Percentiles rank a stretch among this genome's conserved stretches.
Conservation (phyloP, 2,888 invertebrate species). For the Parnassius mnemosyne region DNA sequence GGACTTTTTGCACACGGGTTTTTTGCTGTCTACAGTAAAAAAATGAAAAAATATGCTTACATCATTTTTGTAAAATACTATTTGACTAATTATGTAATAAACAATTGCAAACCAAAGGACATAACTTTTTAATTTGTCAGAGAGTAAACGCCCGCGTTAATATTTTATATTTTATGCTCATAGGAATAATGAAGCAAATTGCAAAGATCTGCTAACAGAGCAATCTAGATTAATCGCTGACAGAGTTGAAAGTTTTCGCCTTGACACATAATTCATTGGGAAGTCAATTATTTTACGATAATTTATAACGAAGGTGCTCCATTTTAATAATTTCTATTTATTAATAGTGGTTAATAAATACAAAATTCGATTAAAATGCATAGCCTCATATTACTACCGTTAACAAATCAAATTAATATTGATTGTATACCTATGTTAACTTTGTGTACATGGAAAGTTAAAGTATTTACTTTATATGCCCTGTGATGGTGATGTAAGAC, state of each 20-base stretch:
- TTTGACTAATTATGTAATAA: not conserved
- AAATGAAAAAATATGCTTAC: too few species aligned
- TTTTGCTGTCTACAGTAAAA: too few species aligned
- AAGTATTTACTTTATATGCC: too few species aligned
- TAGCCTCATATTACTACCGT: too few species aligned
- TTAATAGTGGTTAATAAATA: too few species aligned
- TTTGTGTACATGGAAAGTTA: too few species aligned
- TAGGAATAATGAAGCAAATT: slow-evolving; percentile 1
- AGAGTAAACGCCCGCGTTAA: not conserved
- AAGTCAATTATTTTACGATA: slow-evolving; percentile 13
- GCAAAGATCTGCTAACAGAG: not conserved
- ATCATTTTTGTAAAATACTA: too few species aligned
- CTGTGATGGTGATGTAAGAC: too few species aligned
- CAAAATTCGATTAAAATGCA: too few species aligned
- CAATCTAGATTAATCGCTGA: slow-evolving; percentile 7
- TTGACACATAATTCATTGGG: slow-evolving; percentile 23
- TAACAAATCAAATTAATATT: too few species aligned
- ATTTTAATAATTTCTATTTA: not conserved
- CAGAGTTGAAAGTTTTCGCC: slow-evolving; percentile 24
- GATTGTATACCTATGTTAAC: too few species aligned
- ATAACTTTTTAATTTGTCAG: slow-evolving; percentile 1
- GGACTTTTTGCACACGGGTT: too few species aligned
- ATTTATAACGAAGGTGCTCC: not conserved
- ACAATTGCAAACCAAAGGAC: slow-evolving; percentile 5
- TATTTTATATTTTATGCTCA: slow-evolving; percentile 3